Conservation (phyloP, 2,113 vertebrate genomes). For the Mastomys coucha region DNA sequence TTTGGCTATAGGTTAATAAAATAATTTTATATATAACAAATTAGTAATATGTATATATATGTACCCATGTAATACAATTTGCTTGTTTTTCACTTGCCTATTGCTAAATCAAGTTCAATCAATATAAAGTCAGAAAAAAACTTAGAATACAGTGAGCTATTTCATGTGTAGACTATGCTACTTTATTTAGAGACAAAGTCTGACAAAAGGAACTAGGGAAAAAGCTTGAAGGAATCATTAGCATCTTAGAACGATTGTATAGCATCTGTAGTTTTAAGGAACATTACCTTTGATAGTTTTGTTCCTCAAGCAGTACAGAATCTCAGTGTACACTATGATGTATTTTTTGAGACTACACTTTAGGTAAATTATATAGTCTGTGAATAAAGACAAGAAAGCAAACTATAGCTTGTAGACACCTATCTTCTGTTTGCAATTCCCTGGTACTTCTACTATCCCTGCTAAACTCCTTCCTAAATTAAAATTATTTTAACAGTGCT, state of each 20-base stretch:
- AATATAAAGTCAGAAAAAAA: neutral
- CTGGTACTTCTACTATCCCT: neutral
- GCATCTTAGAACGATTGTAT: neutral
- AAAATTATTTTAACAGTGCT: neutral
- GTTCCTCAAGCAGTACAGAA: neutral
- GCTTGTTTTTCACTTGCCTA: slow-evolving; percentile 43
- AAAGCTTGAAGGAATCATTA: too few species aligned
- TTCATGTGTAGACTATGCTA: too few species aligned
- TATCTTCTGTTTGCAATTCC: neutral
- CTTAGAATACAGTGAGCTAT: slow-evolving; percentile 12
- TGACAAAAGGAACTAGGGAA: too few species aligned
- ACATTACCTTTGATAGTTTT: neutral
- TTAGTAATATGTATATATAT: slow-evolving; percentile 23
- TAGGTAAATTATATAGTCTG: slow-evolving; percentile 7
- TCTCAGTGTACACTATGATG: neutral
- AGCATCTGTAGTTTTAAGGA: neutral
- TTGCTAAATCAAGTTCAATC: slow-evolving; percentile 29
- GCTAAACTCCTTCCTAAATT: neutral
- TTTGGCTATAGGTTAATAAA: neutral
- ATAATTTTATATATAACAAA: neutral
- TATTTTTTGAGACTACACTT: neutral
- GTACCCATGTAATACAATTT: slow-evolving; percentile 42
- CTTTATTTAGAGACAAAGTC: too few species aligned
- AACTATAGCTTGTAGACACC: neutral
- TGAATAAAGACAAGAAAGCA: slow-evolving; percentile 3